Conservation (phyloP, 2,797 vertebrate species). For the Champsocephalus esox region DNA sequence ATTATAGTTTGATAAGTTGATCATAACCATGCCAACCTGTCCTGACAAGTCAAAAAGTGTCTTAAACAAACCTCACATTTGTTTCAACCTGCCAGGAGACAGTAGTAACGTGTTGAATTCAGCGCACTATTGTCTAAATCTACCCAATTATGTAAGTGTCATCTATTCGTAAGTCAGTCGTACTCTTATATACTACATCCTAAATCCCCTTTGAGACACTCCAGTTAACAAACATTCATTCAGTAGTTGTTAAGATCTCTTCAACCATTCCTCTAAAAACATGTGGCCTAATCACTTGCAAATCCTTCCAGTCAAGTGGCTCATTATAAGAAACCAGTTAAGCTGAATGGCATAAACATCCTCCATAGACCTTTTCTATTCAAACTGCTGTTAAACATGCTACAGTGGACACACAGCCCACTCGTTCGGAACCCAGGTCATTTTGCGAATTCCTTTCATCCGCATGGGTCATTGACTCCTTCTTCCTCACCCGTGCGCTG, state of each 20-base stretch:
- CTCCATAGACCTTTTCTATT: constrained; percentile 38
- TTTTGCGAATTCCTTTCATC: constrained; percentile 47
- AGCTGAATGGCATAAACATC: constrained; percentile 50
- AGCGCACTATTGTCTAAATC: neutral
- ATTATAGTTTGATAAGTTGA: no score
- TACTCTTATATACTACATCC: neutral
- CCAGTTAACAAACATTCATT: constrained; percentile 9
- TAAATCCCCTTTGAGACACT: constrained; percentile 15
- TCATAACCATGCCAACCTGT: neutral
- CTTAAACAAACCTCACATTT: neutral
- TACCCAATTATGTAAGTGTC: neutral
- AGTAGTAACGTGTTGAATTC: neutral
- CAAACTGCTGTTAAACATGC: constrained; percentile 37
- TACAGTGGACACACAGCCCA: constrained; percentile 31
- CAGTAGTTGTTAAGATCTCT: constrained; percentile 13
- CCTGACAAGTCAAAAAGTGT: neutral
- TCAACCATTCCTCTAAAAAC: constrained; percentile 40
- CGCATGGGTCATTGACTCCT: constrained; percentile 58
- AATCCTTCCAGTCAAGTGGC: constrained; percentile 74
- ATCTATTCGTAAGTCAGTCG: neutral
- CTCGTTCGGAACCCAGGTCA: constrained; percentile 37
- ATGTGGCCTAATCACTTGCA: constrained; percentile 52
- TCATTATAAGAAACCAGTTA: constrained; percentile 62
- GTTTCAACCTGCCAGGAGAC: neutral
- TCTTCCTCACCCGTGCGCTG: constrained; percentile 42